Conservation (phyloP, 2,888 invertebrate genomes). For the Melolontha melolontha region DNA sequence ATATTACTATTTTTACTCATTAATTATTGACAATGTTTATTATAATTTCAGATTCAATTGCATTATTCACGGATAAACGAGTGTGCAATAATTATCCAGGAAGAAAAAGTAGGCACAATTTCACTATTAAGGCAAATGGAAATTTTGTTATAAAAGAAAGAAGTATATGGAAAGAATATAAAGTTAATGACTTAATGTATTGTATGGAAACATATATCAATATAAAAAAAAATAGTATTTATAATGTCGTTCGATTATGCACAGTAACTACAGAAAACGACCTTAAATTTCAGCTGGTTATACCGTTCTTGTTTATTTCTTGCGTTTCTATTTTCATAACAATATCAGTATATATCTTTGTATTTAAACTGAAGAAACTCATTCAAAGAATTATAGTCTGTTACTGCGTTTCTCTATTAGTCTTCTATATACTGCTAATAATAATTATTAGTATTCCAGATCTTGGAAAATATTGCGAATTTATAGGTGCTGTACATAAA, state of each 20-base stretch:
- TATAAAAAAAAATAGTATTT: background rate
- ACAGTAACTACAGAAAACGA: conserved; percentile 16
- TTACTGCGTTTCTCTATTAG: conserved; percentile 31
- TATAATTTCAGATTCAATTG: conserved; percentile 46
- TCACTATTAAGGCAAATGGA: conserved; percentile 47
- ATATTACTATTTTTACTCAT: too few relatives aligned
- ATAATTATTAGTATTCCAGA: conserved; percentile 18
- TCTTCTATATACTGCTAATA: conserved; percentile 14
- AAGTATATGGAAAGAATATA: conserved; percentile 37
- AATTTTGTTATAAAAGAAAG: conserved; percentile 41
- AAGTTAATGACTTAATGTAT: conserved; percentile 34
- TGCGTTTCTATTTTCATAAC: conserved; percentile 34
- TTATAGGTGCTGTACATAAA: conserved; percentile 21
- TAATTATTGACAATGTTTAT: background rate
- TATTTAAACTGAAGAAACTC: conserved; percentile 34
- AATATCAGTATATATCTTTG: conserved; percentile 23
- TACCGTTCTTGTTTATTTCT: conserved; percentile 13
- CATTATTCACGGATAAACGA: conserved; percentile 40
- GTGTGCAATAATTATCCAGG: conserved; percentile 39
- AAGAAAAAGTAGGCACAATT: conserved; percentile 39
- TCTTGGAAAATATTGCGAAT: conserved; percentile 24
- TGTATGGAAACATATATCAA: conserved; percentile 33
- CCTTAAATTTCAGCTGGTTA: conserved; percentile 26
- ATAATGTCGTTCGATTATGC: conserved; percentile 19
- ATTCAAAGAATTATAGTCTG: conserved; percentile 36